A percentile compares a stretch with the other conserved stretches of the same genome.
These are phyloP conservation scores for Plagiodera versicolora DNA, from an alignment of 2,888 invertebrate species.

Conservation along the genomic window DNA sequence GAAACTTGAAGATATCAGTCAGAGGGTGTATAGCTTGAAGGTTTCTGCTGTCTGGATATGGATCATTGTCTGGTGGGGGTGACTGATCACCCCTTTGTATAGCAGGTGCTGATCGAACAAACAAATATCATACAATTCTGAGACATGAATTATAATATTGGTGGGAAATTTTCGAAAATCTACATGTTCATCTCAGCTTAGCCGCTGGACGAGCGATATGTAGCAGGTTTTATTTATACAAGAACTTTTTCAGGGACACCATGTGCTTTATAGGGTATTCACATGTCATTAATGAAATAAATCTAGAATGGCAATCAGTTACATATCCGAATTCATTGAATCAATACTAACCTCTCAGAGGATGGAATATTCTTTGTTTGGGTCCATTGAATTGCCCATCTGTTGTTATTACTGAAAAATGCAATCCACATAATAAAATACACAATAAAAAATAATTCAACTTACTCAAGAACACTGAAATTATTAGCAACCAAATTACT, in stretches of 20 bases:
- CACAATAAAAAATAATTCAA: neutral
- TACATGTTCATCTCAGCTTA: too few relatives aligned
- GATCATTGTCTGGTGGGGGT: conserved; percentile 45
- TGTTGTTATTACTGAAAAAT: conserved; percentile 24
- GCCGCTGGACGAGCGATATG: too few relatives aligned
- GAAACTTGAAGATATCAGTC: conserved; percentile 43
- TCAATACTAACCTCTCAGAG: conserved; percentile 45
- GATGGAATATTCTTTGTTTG: conserved; percentile 42
- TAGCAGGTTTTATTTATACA: too few relatives aligned
- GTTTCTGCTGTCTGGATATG: conserved; percentile 38
- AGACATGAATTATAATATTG: neutral
- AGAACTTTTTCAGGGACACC: too few relatives aligned
- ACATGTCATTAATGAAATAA: too few relatives aligned
- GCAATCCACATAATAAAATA: neutral
- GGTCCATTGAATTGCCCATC: conserved; percentile 37
- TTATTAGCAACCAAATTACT: conserved; percentile 28
- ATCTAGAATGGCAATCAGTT: too few relatives aligned
- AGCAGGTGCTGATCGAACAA: conserved; percentile 37
- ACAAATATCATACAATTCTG: too few relatives aligned
- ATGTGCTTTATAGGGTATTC: too few relatives aligned
- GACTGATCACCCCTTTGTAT: conserved; percentile 51
- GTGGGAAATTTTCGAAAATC: too few relatives aligned
- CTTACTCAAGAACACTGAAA: conserved; percentile 32
- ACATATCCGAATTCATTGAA: too few relatives aligned
- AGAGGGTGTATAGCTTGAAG: conserved; percentile 48